Evolutionary conservation across 1,140 invertebrate genomes (phyloP), one percentile per base, ranked within the genome.

Genomic region (Goniozus legneri): DNA sequence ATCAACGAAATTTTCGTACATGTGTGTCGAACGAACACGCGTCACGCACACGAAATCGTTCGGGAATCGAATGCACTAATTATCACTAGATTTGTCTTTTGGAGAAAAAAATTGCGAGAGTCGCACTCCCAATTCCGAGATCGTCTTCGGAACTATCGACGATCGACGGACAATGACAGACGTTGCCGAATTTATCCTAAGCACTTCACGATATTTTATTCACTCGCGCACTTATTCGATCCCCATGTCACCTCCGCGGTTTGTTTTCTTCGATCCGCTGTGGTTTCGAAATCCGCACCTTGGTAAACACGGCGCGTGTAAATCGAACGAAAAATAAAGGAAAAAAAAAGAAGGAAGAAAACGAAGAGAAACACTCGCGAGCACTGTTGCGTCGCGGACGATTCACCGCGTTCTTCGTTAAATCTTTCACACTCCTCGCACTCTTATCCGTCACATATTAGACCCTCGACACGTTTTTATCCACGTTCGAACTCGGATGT

Each of bases 401-500:
- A 44, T 51, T 49, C 37, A 21, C n/a, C n/a, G 41, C 34, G 43
- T 44, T 32, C 47, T 53, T 43, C 30, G 14, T 51, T 39, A n/a
- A n/a, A n/a, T n/a, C n/a, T n/a, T n/a, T n/a, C n/a, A n/a, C n/a
- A n/a, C n/a, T n/a, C n/a, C n/a, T n/a, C n/a, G n/a, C n/a, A 31
- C 27, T 37, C 43, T 58, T 56, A 54, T 51, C 56, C 58, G 68
- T 72, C 65, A 67, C 68, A 71, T 69, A 69, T 69, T 71, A 65
- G 35, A 58, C 52, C 58, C 35, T 50, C 56, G 60, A 65, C 52
- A 67, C 56, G 62, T 65, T 52, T 68, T 58, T 60, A 65, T 60
- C 63, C 49, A 52, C 24, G 12, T 27, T 27, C n/a, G n/a, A n/a
- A n/a, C n/a, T n/a, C n/a, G n/a, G n/a, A n/a, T n/a, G n/a, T n/a